These are phyloP conservation scores for Alcedo atthis DNA, from an alignment of 2,797 vertebrate genomes.

Conservation along the genomic window DNA sequence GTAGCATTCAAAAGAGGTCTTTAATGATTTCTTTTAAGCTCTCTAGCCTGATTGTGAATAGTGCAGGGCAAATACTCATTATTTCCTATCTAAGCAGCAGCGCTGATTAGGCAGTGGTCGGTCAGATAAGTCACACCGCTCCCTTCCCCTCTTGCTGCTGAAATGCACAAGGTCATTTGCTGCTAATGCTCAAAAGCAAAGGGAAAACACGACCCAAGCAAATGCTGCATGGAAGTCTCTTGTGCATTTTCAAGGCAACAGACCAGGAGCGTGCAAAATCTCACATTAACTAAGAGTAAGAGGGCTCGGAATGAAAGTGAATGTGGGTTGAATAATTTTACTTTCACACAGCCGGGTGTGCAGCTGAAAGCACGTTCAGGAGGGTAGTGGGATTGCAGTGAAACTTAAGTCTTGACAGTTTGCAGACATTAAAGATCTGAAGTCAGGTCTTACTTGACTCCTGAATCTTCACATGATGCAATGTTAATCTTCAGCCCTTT, in stretches of 20 bases:
- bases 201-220: background rate
- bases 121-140: constrained; percentile 57
- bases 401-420: constrained; percentile 54
- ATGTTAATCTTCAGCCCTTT: constrained; percentile 61
- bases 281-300: background rate
- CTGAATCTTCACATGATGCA: constrained; percentile 56
- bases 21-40: constrained; percentile 68
- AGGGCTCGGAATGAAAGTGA: background rate
- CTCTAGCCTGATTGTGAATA: constrained; percentile 18
- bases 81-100: constrained; percentile 53
- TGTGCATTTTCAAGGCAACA: background rate
- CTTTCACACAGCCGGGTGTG: background rate
- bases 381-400: constrained; percentile 12
- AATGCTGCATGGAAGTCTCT: background rate
- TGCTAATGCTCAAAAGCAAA: constrained; percentile 1
- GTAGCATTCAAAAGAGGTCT: constrained; percentile 32
- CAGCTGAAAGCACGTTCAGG: background rate
- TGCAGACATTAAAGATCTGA: constrained; percentile 54
- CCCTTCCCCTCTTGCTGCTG: background rate
- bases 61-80: constrained; percentile 49
- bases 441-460: constrained; percentile 28
- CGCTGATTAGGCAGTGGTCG: constrained; percentile 7
- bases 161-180: constrained; percentile 45
- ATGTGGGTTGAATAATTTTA: background rate
- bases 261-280: background rate